These are phyloP conservation scores for Brachyalestes nurse DNA, from an alignment of 2,797 vertebrate genomes.

Conservation along the genomic window DNA sequence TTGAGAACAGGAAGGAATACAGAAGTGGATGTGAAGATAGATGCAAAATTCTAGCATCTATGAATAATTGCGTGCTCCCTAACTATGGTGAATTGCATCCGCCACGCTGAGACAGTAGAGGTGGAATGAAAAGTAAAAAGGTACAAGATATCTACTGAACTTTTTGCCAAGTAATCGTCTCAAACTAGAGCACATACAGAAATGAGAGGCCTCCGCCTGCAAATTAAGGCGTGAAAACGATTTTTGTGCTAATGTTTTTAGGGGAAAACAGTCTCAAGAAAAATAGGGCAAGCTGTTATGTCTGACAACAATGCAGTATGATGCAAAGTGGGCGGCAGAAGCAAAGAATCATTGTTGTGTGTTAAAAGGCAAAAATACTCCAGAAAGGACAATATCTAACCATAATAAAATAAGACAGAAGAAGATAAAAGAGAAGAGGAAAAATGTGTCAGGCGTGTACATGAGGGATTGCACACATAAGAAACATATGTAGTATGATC, in stretches of 20 bases:
- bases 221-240: constrained; percentile 7
- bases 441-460: background rate
- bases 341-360: background rate
- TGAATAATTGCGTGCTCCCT: background rate
- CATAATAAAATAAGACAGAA: background rate
- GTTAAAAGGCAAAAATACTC: background rate
- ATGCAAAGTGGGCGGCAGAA: background rate
- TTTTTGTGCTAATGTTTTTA: constrained; percentile 7
- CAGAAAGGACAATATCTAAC: background rate
- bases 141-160: background rate
- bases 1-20: background rate
- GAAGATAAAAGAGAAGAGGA: background rate
- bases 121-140: background rate
- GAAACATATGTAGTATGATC: background rate
- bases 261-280: background rate
- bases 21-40: background rate
- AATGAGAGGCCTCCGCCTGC: background rate
- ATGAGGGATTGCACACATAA: background rate
- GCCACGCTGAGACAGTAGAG: background rate
- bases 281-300: background rate
- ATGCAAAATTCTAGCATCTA: background rate
- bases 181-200: background rate
- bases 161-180: background rate
- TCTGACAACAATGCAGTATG: background rate
- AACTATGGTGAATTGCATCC: background rate